Conservation (phyloP, 1,140 invertebrate species). For the Papilio polytes region DNA sequence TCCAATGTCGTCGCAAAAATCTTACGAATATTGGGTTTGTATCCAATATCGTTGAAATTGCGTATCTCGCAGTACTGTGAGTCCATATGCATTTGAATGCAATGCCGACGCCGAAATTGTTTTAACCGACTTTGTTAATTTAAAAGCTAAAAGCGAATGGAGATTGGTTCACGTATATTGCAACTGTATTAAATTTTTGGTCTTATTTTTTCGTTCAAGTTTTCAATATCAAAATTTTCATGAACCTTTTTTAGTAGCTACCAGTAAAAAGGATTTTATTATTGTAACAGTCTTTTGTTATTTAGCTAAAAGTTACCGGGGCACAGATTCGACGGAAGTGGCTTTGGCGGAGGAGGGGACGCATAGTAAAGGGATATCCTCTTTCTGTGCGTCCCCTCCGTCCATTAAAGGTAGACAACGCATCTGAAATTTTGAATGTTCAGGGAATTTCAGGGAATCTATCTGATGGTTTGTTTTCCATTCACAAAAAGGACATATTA, state of each 20-base stretch:
- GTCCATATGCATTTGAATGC: conserved; percentile 25
- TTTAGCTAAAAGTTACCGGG: no score
- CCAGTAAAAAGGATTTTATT: no score
- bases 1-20: conserved; percentile 26
- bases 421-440: no score
- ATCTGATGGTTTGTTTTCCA: no score
- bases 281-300: no score
- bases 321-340: no score
- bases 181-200: not conserved
- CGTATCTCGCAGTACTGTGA: not conserved
- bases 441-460: no score
- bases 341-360: no score
- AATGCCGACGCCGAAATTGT: conserved; percentile 14
- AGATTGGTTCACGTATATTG: conserved; percentile 6
- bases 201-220: not conserved
- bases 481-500: no score
- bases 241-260: not conserved
- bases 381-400: no score
- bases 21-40: conserved; percentile 30
- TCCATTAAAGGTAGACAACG: no score
- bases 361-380: no score
- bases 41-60: conserved; percentile 32
- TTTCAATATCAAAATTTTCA: not conserved
- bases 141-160: conserved; percentile 32
- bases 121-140: conserved; percentile 34